Base-by-base conservation (phyloP, 2,797 vertebrate genomes). In the Propithecus perrieri region DNA sequence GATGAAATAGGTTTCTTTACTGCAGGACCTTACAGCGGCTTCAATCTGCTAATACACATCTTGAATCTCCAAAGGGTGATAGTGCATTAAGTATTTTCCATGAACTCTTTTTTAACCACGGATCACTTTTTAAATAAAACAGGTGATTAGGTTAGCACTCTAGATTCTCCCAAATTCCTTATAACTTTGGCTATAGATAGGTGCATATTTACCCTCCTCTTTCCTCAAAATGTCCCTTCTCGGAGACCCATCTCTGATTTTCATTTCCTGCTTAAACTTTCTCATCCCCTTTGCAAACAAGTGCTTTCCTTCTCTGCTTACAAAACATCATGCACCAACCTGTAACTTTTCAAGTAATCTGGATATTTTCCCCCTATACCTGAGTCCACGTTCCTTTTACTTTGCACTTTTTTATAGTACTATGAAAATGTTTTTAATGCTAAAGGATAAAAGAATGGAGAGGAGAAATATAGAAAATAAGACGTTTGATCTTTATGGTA, bases 381-480 rank as follows among this genome's bases (percentile, higher is more conserved):
- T 11, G 22, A 88, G 43, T 88, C 14, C 24, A 85, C 18, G 83
- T 50, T 88, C n/a, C 18, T 96, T 97, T 87, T 46, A 85, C 24
- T 88, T 85, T 75, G 57, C 79, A 38, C 30, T 30, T 81, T 79
- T 59, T 53, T 79, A 55, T 20, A 26, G 28, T 65, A 79, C 75
- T 88, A 74, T 30, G 74, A 91, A 94, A 88, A 74, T 92, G 26
- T 43, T 85, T 81, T 91, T 46, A 79, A 72, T 63, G 28, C 22
- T 74, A 80, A 87, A n/a, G 33, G 7, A 63, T 75, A 92, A 48
- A 1, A 55, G 38, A 80, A 79, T n/a, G 22, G 35, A 74, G 28
- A 96, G 13, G 17, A 80, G 28, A 90, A 63, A 38, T 11, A 4
- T 11, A 43, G 15, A 85, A 74, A 85, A 83, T 57, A 76, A 86